Base-by-base conservation (phyloP, 2,888 invertebrate genomes). In the Calameuta pallipes region DNA sequence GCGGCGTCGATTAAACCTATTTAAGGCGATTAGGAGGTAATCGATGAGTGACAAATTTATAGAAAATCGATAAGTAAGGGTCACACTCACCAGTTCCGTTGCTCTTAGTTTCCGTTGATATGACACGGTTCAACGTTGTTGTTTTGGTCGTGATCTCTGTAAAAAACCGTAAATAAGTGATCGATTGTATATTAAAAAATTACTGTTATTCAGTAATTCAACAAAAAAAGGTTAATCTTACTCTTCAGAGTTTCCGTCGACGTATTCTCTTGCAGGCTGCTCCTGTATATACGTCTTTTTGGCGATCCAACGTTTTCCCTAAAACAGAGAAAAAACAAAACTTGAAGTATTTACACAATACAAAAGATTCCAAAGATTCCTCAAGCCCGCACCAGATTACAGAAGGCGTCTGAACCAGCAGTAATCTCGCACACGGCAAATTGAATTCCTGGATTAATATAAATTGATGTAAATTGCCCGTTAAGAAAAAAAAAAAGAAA, bases 221-320 rank as follows among this genome's bases (percentile, higher is more conserved):
- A 68, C 4, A 0, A 56, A 56, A 56, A 4, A 23, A 56, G 1
- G 9, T 56, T 2, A 78, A 23, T 88, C 92, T 92, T 89, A 93
- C 93, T 92, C 87, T 92, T 92, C 30, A 92, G 85, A 34, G 92
- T 92, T 87, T 93, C 93, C 80, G 92, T 91, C 15, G 92, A 91
- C 11, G 91, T 92, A 85, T 92, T 93, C 81, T 92, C 92, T 82
- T 92, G 93, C 56, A 92, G 90, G 68, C 92, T 91, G 81, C 92
- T 92, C 81, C 90, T 91, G 83, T 91, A 91, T 78, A 91, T 90
- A 82, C 92, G 89, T 85, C 93, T 90, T 87, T 93, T 93, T 13
- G 95, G 95, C 75, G 95, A 95, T 88, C 94, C 93, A 86, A 93
- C 93, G 87, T 92, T 93, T 91, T 95, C 95, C 89, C 95, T 95